Conservation (phyloP, 2,888 invertebrate species). For the Pristionchus mayeri region DNA sequence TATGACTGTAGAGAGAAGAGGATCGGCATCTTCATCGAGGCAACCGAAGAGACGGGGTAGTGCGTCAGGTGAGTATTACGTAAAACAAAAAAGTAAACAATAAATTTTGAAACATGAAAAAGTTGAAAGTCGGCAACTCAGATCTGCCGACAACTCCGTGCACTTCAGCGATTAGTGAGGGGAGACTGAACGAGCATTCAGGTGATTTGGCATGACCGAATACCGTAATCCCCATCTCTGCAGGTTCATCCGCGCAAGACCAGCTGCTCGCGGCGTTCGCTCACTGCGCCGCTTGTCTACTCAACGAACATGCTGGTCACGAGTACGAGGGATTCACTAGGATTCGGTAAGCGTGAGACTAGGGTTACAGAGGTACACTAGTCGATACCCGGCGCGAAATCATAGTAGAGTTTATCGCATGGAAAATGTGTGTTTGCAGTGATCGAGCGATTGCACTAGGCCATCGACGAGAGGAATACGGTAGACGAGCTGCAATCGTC, state of each 20-base stretch:
- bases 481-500: background rate
- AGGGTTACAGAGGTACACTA: background rate
- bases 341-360: background rate
- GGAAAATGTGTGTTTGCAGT: background rate
- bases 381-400: background rate
- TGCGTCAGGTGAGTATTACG: background rate
- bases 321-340: slow-evolving; percentile 47
- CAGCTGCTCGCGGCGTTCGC: background rate
- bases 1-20: background rate
- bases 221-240: background rate
- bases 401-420: background rate
- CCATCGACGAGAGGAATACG: slow-evolving; percentile 25
- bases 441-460: slow-evolving; percentile 7
- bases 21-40: background rate
- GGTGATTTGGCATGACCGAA: background rate
- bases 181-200: background rate
- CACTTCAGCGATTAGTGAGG: background rate
- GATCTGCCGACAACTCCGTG: background rate
- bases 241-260: slow-evolving; percentile 24
- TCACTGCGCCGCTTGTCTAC: slow-evolving; percentile 46
- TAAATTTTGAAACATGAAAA: too few relatives aligned
- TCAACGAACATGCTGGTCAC: slow-evolving; percentile 49
- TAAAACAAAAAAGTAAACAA: too few relatives aligned
- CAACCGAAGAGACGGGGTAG: background rate
- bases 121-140: too few relatives aligned